Base-by-base conservation (phyloP, 2,113 vertebrate genomes). In the Notechis scutatus region DNA sequence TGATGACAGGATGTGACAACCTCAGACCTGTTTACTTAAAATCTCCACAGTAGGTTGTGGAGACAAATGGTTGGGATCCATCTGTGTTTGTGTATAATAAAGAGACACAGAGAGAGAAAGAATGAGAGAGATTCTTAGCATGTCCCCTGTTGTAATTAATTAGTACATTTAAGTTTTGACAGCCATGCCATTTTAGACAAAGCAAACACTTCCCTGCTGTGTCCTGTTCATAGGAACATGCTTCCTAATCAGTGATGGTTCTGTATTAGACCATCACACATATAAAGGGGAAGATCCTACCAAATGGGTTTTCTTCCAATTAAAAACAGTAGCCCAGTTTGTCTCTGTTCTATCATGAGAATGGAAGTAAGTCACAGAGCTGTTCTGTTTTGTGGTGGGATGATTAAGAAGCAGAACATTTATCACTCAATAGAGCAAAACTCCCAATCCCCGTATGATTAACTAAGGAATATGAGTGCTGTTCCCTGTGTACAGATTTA, bases 11-110 rank as follows among this genome's bases (percentile, higher is more conserved):
- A 52, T 85, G 87, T 64, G 47, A 59, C 39, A 42, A 12, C 15
- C 42, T 74, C 91, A 8, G 93, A 23, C n/a, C 34, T 86, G 87
- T 93, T 92, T 86, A 89, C 23, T 42, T 56, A 85, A 85, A 47
- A n/a, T 11, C 45, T 69, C 45, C 2, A 6, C 55, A 61, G 55
- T 29, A 21, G 9, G n/a, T 81, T 61, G 59, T 61, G 59, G 21
- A 24, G 24, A 24, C 86, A 20, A n/a, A n/a, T 55, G 90, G n/a
- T 29, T 86, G 39, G 15, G 45, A 21, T 90, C 23, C 59, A 50
- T 54, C 45, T 55, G 12, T 56, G 55, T 86, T 2, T 57, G 50
- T 59, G 54, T 56, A 2, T 81, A 54, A 24, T 20, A 12, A 64
- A 10, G 34, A 24, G 64, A 6, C 18, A 3, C 21, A 26, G 14